Conservation (phyloP, 2,888 invertebrate species). For the Plebejus anna region DNA sequence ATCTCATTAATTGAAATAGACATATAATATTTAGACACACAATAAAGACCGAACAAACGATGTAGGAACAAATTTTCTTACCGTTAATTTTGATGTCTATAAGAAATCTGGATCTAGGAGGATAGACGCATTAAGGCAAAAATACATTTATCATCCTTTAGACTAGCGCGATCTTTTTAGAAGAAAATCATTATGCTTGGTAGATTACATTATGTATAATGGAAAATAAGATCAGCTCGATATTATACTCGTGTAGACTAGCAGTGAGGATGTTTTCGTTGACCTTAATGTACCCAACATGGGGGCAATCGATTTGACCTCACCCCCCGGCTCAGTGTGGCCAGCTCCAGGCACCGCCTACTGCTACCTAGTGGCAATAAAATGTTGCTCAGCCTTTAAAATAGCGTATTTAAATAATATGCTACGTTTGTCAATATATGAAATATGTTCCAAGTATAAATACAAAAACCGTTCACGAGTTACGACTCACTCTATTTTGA, state of each 20-base stretch:
- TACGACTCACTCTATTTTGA: too few species aligned
- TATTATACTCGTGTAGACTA: neutral
- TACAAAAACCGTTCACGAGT: neutral
- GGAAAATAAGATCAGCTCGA: neutral
- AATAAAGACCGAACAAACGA: too few species aligned
- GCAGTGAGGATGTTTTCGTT: slow-evolving; percentile 1
- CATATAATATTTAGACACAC: too few species aligned
- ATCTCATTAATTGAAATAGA: too few species aligned
- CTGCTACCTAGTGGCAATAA: slow-evolving; percentile 47
- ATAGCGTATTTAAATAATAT: neutral
- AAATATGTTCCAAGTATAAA: neutral
- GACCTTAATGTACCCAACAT: slow-evolving; percentile 23
- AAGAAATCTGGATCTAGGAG: too few species aligned
- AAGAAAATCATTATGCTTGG: neutral
- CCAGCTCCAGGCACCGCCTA: slow-evolving; percentile 61
- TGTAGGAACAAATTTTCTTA: too few species aligned
- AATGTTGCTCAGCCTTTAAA: slow-evolving; percentile 4
- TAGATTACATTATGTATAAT: neutral
- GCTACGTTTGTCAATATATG: neutral
- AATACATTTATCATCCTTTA: neutral
- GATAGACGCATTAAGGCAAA: too few species aligned
- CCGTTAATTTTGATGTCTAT: too few species aligned
- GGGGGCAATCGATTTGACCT: slow-evolving; percentile 56
- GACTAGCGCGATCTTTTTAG: neutral
- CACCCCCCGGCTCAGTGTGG: slow-evolving; percentile 52